phyloP scores from a whole-genome alignment of 92 coral and sea anemone genomes.

The Umimayanthus chanpuru region DNA sequence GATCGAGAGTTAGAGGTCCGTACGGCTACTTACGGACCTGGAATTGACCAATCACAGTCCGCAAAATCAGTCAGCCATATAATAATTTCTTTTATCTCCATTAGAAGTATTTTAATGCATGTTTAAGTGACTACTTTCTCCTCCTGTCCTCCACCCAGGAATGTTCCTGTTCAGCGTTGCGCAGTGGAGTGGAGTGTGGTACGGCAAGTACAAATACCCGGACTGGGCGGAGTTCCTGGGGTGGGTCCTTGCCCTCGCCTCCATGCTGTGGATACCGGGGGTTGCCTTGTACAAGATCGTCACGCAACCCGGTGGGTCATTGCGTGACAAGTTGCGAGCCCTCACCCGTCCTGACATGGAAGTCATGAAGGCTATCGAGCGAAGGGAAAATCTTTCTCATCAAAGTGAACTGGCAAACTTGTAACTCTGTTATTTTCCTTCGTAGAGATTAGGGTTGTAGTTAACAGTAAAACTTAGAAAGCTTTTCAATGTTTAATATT shows the following conservation, averaged over 20 bases:
- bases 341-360: slow-evolving; percentile 71
- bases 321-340: slow-evolving; percentile 54
- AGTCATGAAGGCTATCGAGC: slow-evolving; percentile 76
- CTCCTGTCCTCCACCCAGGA: slow-evolving; percentile 54
- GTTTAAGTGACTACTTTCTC: neutral
- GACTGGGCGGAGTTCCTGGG: slow-evolving; percentile 92
- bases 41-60: no score
- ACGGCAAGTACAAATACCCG: slow-evolving; percentile 87
- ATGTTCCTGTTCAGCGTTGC: slow-evolving; percentile 82
- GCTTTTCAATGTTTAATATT: neutral
- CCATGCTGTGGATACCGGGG: slow-evolving; percentile 96
- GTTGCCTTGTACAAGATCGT: slow-evolving; percentile 85
- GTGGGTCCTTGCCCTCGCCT: slow-evolving; percentile 91
- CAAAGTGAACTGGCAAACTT: slow-evolving; percentile 12
- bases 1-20: no score
- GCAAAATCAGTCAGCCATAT: no score
- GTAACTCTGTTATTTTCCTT: neutral
- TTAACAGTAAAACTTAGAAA: neutral
- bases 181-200: slow-evolving; percentile 89
- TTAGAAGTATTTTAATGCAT: neutral
- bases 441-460: neutral
- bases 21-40: no score
- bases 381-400: slow-evolving; percentile 73
- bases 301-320: slow-evolving; percentile 56
- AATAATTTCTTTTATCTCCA: neutral